These are phyloP conservation scores for Epistrophella euchroma DNA, from an alignment of 2,888 invertebrate species.

Conservation along the genomic window DNA sequence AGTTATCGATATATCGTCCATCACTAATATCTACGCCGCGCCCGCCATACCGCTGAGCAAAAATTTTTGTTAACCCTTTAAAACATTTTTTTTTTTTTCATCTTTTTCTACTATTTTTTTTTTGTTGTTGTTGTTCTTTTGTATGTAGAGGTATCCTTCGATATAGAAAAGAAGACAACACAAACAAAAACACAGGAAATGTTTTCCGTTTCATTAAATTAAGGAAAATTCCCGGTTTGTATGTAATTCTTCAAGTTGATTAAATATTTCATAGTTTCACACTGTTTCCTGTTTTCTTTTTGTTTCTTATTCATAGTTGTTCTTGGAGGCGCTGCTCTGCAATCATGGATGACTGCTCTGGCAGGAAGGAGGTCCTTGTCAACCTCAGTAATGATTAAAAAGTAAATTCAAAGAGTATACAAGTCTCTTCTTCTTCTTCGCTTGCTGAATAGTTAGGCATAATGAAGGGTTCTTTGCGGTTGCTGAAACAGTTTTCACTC, in stretches of 20 bases:
- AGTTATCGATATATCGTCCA: too few species aligned
- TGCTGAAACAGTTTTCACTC: constrained; percentile 66
- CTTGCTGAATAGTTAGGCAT: constrained; percentile 73
- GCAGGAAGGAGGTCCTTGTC: constrained; percentile 52
- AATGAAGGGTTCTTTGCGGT: constrained; percentile 71
- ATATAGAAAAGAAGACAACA: constrained; percentile 27
- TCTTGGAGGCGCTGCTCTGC: constrained; percentile 1
- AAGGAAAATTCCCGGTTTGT: constrained; percentile 56
- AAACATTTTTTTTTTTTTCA: constrained; percentile 3
- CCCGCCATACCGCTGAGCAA: constrained; percentile 4
- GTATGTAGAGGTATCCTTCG: constrained; percentile 22
- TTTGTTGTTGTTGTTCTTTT: neutral
- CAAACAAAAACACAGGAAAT: constrained; percentile 64
- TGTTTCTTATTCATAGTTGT: constrained; percentile 23
- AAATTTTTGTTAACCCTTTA: constrained; percentile 70
- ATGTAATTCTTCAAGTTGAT: constrained; percentile 66
- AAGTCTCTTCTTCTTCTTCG: constrained; percentile 51
- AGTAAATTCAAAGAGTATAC: constrained; percentile 67
- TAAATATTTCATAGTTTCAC: constrained; percentile 76
- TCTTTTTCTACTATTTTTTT: neutral
- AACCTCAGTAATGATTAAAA: constrained; percentile 72
- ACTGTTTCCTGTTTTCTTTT: constrained; percentile 57
- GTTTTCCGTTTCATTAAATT: constrained; percentile 75
- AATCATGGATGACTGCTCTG: constrained; percentile 23
- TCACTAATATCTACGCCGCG: constrained; percentile 64